Base-by-base conservation (phyloP, 2,113 vertebrate genomes). In the Bettongia penicillata region DNA sequence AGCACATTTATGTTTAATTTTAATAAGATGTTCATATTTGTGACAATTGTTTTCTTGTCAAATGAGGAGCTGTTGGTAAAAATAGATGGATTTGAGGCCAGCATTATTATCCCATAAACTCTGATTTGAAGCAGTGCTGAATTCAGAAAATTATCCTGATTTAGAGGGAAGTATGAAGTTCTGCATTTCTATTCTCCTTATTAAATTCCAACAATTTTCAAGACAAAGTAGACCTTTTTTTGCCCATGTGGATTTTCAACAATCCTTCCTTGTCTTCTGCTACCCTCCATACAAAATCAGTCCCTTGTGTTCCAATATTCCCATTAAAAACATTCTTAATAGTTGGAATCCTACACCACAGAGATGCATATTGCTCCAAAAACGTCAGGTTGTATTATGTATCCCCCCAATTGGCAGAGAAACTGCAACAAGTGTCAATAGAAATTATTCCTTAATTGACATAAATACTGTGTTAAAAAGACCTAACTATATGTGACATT, bases 401-500 rank as follows among this genome's bases (percentile, higher is more conserved):
- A 93, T 96, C 94, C 77, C 95, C 9, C 96, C 95, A n/a, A 95
- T 94, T 97, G 94, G 96, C 96, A 97, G 61, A 49, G 92, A 95
- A 96, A 96, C 3, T 43, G 14, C 43, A 93, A 95, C 55, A 90
- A 94, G 93, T 91, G 90, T 94, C 95, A 92, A 95, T 93, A 93
- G 92, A 31, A 93, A 50, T 47, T 52, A 96, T 96, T 97, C 52
- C 48, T 95, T 47, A 95, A 93, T 93, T 95, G 95, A 95, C 68
- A 97, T n/a, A 96, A 96, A 96, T 48, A 51, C 55, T 51, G 52
- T 68, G 53, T 84, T 57, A 94, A 91, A 95, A 52, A 84, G 16
- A 19, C 19, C 68, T 91, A 94, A 97, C 53, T 95, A 90, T 93
- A 51, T 8, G 49, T 9, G 37, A 14, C 57, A 24, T 93, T 48